Base-by-base conservation (phyloP, 2,888 invertebrate genomes). In the Petrolisthes cinctipes region DNA sequence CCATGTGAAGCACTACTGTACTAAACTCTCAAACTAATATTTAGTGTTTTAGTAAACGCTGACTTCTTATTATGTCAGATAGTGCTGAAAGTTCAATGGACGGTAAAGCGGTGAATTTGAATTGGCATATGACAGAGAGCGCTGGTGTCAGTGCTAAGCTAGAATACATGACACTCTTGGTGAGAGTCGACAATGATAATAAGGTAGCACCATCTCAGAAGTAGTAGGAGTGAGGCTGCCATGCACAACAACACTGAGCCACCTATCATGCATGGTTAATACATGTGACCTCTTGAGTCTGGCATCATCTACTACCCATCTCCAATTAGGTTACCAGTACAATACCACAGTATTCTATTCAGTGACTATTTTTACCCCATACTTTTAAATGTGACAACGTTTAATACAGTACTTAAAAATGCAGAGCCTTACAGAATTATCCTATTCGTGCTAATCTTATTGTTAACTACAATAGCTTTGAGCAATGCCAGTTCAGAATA, bases 91-190 rank as follows among this genome's bases (percentile, higher is more conserved):
- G 87, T 88, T 84, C 83, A 88, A 73, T 88, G 87, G 87, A 88
- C 87, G 87, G 87, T 88, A 88, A 88, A 88, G 87, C 87, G 84
- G 87, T 88, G 81, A 88, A 88, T 88, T 83, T 88, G 78, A 84
- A 84, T 88, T 81, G 80, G 84, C 83, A 66, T 81, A 76, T 76
- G 84, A 83, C 73, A 84, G 83, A 88, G 87, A 88, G 68, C 80
- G 66, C 51, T 61, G 68, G 79, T 20, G 20, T 71, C 71, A n/a
- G 71, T 71, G 71, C 71, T 71, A 71, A 3, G 71, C 71, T 71
- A 71, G 71, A 71, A 20, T 71, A 71, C 20, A n/a, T 11, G 71
- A 71, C n/a, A 71, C 71, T n/a, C 17, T n/a, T 14, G 71, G 71
- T 20, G 71, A 71, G 71, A 11, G 61, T 71, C 71, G 20, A 83